phyloP scores from a whole-genome alignment of 2,113 vertebrate genomes.

The Apteryx owenii region DNA sequence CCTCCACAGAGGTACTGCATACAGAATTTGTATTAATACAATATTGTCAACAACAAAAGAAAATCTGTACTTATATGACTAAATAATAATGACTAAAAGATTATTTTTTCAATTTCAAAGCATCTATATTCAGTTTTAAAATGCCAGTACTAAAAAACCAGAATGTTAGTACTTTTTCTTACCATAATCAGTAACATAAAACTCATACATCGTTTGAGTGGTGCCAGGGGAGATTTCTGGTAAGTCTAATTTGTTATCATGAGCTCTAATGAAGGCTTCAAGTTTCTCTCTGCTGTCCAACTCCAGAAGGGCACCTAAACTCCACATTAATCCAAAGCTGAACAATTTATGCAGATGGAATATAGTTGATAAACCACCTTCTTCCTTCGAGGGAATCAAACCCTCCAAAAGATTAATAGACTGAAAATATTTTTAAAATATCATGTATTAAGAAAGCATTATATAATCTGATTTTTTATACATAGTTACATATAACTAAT shows the following conservation, averaged over 20 bases:
- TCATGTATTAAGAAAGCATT: not conserved
- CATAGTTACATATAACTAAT: not conserved
- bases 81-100: not conserved
- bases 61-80: not conserved
- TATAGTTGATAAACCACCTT: conserved; percentile 49
- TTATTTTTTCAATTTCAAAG: not conserved
- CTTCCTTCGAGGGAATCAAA: conserved; percentile 79
- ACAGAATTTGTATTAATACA: not conserved
- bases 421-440: conserved; percentile 66
- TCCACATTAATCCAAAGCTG: conserved; percentile 82
- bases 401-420: conserved; percentile 82
- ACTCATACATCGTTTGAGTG: conserved; percentile 79
- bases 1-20: not conserved
- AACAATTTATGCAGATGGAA: conserved; percentile 78
- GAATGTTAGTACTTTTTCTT: conserved; percentile 11
- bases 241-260: conserved; percentile 72
- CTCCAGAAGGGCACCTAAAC: conserved; percentile 81
- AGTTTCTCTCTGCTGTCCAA: conserved; percentile 77
- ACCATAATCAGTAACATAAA: conserved; percentile 76
- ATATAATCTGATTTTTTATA: not conserved
- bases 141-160: not conserved
- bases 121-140: not conserved
- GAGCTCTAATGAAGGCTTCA: conserved; percentile 74
- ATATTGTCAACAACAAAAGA: not conserved
- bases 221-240: conserved; percentile 63